These are phyloP conservation scores for Platygyra sinensis DNA, from an alignment of 64 coral and sea anemone species.

Conservation along the genomic window DNA sequence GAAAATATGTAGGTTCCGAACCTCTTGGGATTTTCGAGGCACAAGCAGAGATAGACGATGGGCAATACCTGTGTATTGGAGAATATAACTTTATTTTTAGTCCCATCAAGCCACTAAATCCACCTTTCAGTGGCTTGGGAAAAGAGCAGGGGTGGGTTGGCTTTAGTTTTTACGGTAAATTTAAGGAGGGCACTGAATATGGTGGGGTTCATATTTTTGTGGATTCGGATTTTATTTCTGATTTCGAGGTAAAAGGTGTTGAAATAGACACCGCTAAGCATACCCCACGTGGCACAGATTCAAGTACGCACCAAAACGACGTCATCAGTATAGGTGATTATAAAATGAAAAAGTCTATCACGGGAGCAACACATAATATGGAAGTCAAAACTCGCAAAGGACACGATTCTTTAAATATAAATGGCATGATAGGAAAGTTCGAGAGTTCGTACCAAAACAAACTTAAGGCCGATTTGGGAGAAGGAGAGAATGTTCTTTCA, in stretches of 20 bases:
- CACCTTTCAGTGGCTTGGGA: neutral
- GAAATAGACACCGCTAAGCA: neutral
- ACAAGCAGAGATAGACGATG: neutral
- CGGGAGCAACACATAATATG: neutral
- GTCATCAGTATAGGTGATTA: neutral
- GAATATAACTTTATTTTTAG: neutral
- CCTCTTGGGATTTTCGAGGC: too few relatives aligned
- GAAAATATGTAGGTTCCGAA: neutral
- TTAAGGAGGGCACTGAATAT: neutral
- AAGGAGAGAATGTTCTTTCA: neutral
- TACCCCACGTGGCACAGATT: neutral
- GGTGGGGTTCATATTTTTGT: neutral
- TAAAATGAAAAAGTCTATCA: neutral
- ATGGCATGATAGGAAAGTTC: neutral
- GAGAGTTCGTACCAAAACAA: neutral
- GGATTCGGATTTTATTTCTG: neutral
- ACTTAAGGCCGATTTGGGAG: neutral
- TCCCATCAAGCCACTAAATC: neutral
- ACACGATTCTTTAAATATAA: neutral
- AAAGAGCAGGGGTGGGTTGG: neutral
- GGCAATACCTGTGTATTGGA: neutral
- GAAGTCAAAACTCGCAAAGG: neutral
- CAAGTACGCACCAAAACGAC: neutral
- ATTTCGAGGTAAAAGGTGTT: neutral
- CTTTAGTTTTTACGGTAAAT: conserved; percentile 12